Evolutionary conservation across 2,797 vertebrate genomes (phyloP).

Genomic region (Mormyrops attenuatus): DNA sequence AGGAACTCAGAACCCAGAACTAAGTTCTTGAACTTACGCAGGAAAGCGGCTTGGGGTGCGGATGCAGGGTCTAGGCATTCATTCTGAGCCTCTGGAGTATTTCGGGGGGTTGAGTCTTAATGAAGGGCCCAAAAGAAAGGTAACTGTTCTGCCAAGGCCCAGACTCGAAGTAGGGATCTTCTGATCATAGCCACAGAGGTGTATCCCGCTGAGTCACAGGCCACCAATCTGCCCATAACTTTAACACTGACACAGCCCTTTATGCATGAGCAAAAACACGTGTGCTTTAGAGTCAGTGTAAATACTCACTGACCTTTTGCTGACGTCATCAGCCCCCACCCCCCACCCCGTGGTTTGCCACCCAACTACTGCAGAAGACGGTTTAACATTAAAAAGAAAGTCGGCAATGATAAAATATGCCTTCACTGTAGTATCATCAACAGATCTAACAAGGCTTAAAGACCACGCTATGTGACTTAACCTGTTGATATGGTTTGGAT

Average conservation of each 20-base stretch:
- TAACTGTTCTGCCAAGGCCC: neutral
- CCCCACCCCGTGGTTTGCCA: neutral
- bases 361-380: neutral
- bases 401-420: neutral
- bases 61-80: neutral
- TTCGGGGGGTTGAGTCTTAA: neutral
- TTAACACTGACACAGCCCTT: neutral
- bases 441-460: constrained; percentile 4
- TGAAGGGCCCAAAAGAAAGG: neutral
- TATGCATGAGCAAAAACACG: neutral
- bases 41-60: neutral
- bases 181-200: neutral
- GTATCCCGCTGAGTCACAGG: neutral
- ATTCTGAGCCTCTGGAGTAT: neutral
- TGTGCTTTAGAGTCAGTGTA: neutral
- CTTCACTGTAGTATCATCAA: neutral
- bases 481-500: neutral
- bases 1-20: too few relatives aligned
- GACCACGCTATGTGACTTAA: neutral
- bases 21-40: neutral
- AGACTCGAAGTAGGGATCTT: neutral
- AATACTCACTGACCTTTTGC: neutral
- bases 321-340: neutral
- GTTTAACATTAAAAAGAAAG: neutral
- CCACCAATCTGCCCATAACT: neutral